Percentiles rank a stretch among this genome's conserved stretches.
These are phyloP conservation scores for Ridgeia piscesae DNA, from an alignment of 1,140 invertebrate species.

Conservation along the genomic window DNA sequence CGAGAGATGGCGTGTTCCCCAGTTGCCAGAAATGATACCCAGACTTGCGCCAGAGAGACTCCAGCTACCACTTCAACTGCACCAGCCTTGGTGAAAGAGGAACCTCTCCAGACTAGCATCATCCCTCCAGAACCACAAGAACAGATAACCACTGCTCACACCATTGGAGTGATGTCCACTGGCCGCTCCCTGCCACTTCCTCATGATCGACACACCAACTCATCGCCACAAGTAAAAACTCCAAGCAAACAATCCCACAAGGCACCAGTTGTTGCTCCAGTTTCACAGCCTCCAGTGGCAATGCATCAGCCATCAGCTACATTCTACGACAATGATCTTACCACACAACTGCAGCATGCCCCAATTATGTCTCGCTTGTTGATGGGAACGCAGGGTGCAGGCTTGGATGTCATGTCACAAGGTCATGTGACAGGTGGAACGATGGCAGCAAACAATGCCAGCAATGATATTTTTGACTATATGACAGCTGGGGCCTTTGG, in stretches of 20 bases:
- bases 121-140: neutral
- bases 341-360: neutral
- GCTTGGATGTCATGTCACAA: neutral
- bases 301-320: neutral
- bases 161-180: neutral
- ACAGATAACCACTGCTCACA: neutral
- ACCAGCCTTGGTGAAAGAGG: neutral
- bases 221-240: neutral
- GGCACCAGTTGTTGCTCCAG: neutral
- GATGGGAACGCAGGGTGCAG: neutral
- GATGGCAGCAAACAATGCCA: neutral
- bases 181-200: neutral
- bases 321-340: neutral
- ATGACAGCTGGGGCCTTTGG: slow-evolving; percentile 3
- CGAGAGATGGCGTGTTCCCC: neutral
- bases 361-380: neutral
- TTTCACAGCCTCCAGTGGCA: neutral
- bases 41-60: neutral
- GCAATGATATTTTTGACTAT: neutral
- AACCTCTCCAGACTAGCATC: neutral
- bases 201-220: neutral
- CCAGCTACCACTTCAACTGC: neutral
- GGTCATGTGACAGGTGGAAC: neutral
- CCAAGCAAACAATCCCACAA: neutral
- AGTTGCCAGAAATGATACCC: neutral